phyloP scores from a whole-genome alignment of 2,797 vertebrate species.

The Cheirogaleus major region DNA sequence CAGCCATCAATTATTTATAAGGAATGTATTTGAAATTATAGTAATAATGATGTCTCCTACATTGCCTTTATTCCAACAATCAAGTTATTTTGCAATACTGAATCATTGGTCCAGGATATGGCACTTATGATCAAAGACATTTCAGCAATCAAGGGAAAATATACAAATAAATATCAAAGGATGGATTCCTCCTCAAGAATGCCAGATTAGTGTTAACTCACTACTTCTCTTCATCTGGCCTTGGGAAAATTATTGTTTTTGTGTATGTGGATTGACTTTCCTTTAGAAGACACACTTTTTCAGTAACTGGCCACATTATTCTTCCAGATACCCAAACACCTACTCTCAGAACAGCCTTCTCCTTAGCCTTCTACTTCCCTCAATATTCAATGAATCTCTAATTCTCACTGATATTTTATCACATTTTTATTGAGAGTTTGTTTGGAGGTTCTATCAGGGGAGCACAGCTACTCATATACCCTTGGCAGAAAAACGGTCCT shows the following conservation, averaged over 20 bases:
- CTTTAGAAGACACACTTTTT: neutral
- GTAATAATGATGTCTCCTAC: slow-evolving; percentile 67
- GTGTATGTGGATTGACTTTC: neutral
- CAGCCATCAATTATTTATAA: slow-evolving; percentile 77
- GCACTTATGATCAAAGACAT: neutral
- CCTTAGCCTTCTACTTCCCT: neutral
- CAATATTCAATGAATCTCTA: neutral
- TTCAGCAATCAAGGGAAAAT: neutral
- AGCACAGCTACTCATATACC: too few relatives aligned
- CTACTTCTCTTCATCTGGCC: neutral
- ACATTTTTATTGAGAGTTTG: neutral
- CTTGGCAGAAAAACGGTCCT: too few relatives aligned
- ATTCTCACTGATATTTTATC: neutral
- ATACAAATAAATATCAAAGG: neutral
- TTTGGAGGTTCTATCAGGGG: too few relatives aligned
- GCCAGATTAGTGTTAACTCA: neutral
- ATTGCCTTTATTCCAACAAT: slow-evolving; percentile 36
- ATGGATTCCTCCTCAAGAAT: neutral
- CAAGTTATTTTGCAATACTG: slow-evolving; percentile 18
- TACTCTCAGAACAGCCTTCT: neutral
- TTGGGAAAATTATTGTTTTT: neutral
- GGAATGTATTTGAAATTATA: slow-evolving; percentile 69
- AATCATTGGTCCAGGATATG: neutral
- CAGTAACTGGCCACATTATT: neutral
- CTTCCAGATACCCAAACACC: neutral